phyloP scores from a whole-genome alignment of 2,797 vertebrate genomes.

The Amphiprion clarkii region DNA sequence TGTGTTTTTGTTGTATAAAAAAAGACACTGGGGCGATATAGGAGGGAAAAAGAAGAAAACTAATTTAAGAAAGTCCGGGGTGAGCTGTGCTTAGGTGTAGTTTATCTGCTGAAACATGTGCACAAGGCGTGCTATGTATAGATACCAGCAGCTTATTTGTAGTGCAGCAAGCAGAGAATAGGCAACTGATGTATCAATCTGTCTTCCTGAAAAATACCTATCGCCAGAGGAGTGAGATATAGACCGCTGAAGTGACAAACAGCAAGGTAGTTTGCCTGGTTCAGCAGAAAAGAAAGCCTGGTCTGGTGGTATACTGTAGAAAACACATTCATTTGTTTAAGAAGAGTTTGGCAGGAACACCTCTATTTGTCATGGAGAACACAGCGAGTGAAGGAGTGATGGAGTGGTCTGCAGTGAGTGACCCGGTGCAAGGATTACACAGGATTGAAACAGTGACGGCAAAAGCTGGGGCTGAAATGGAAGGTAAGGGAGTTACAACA shows the following conservation, averaged over 20 bases:
- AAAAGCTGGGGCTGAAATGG: slow-evolving; percentile 43
- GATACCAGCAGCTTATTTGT: slow-evolving; percentile 64
- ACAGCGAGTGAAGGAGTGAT: slow-evolving; percentile 53
- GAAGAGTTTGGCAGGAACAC: slow-evolving; percentile 61
- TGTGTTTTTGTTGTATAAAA: not conserved
- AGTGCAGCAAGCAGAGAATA: slow-evolving; percentile 49
- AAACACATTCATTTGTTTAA: slow-evolving; percentile 73
- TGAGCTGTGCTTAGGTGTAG: not conserved
- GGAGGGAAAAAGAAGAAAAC: slow-evolving; percentile 5
- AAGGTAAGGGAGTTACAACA: slow-evolving; percentile 7
- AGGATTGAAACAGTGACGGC: slow-evolving; percentile 34
- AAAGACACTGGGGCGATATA: not conserved
- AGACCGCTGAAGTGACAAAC: slow-evolving; percentile 70
- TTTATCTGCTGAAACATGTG: slow-evolving; percentile 53
- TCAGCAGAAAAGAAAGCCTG: slow-evolving; percentile 68
- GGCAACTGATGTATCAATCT: slow-evolving; percentile 62
- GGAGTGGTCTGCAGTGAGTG: slow-evolving; percentile 54
- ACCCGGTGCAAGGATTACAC: slow-evolving; percentile 53
- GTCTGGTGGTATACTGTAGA: slow-evolving; percentile 22
- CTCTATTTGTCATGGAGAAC: slow-evolving; percentile 71
- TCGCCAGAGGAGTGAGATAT: slow-evolving; percentile 66
- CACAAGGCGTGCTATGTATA: slow-evolving; percentile 30
- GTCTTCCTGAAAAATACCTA: slow-evolving; percentile 73
- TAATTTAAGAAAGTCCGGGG: slow-evolving; percentile 18
- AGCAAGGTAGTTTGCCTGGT: slow-evolving; percentile 60